Conservation (phyloP, 2,113 vertebrate species). For the Oncorhynchus gorbuscha region DNA sequence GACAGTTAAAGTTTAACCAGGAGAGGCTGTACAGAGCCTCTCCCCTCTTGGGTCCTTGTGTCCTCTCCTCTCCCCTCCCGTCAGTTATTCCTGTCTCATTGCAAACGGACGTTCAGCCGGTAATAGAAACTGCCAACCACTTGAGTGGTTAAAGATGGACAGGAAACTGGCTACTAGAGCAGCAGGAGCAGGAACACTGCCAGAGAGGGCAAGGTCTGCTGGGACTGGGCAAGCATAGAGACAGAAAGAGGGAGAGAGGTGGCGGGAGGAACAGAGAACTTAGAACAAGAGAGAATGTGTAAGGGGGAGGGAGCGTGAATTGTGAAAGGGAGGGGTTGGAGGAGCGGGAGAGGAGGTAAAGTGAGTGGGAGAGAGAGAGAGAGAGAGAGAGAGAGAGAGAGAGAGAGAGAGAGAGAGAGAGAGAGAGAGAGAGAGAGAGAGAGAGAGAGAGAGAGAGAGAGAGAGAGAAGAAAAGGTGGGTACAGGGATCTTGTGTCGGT, state of each 20-base stretch:
- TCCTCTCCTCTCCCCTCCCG: neutral
- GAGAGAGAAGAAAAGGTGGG: neutral
- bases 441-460: neutral
- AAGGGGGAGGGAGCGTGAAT: neutral
- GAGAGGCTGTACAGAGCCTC: too few species aligned
- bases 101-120: neutral
- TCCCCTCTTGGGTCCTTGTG: neutral
- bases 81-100: neutral
- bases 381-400: neutral
- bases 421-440: neutral
- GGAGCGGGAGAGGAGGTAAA: too few species aligned
- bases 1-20: too few species aligned
- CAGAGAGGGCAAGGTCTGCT: neutral
- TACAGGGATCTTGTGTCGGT: too few species aligned
- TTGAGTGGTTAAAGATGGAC: neutral
- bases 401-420: neutral
- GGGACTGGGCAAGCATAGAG: neutral
- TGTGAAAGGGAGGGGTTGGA: too few species aligned
- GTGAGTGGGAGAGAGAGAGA: neutral
- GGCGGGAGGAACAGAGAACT: neutral
- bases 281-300: neutral
- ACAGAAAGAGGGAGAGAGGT: neutral
- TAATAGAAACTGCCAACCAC: neutral
- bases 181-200: neutral
- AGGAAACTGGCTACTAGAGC: neutral